Conservation (phyloP, 2,888 invertebrate species). For the Xanthia togata region DNA sequence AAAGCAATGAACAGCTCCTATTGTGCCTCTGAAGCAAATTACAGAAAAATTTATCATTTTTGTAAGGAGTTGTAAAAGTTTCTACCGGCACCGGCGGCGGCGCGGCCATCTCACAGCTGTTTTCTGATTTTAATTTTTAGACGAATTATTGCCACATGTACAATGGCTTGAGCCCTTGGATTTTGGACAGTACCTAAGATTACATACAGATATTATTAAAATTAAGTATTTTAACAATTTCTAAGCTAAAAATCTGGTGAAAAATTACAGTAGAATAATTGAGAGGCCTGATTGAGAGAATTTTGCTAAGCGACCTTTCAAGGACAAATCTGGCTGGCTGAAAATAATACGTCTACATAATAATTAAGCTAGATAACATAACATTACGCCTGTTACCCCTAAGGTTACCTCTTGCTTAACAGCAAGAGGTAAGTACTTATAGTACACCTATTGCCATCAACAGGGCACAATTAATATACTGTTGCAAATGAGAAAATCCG, state of each 20-base stretch:
- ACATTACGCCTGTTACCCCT: no score
- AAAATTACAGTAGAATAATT: no score
- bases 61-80: conserved; percentile 25
- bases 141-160: conserved; percentile 3
- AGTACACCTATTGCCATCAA: no score
- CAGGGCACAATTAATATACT: no score
- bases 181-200: neutral
- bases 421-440: no score
- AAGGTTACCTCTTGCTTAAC: no score
- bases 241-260: neutral
- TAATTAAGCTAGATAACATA: no score
- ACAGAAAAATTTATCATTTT: conserved; percentile 31
- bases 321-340: no score
- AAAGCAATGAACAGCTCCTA: conserved; percentile 1
- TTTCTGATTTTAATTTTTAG: neutral
- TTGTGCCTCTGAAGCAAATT: conserved; percentile 26
- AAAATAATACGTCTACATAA: no score
- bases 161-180: neutral
- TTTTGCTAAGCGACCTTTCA: no score
- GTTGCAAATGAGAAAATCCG: no score
- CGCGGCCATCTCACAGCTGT: conserved; percentile 17
- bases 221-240: neutral
- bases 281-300: no score
- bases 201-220: neutral
- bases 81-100: neutral